Evolutionary conservation across 2,113 vertebrate genomes (phyloP), one percentile per base, ranked within the genome.

Genomic region (Procapra przewalskii): DNA sequence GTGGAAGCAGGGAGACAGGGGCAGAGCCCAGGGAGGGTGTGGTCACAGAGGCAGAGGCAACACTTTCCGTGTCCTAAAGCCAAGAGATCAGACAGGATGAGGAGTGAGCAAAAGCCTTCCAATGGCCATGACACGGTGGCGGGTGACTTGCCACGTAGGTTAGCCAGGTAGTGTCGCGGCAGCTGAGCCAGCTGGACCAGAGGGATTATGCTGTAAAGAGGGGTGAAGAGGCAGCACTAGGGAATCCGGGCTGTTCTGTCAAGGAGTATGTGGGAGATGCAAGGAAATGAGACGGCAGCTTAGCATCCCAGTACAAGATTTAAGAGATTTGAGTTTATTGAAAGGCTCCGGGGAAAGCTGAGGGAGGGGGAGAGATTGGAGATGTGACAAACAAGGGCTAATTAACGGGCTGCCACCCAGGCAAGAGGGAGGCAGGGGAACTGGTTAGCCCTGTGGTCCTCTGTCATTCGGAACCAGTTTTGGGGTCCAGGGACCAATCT

Each of bases 51-150:
- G 16, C 40, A 75, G 36, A 81, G 82, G 23, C 31, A 50, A 7
- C 21, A 3, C 17, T 43, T 84, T 29, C n/a, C 40, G 3, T 43
- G 19, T 50, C 6, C 14, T 43, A n/a, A 54, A 67, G 84, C 17
- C 17, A 23, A 71, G 94, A 83, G 75, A 50, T 50, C 48, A 33
- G 43, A 40, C 64, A 40, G 31, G 17, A 3, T 33, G 6, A 29
- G 84, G 55, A 55, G 33, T 57, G 36, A 79, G 43, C 45, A 27
- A 31, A 55, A 52, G 16, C 43, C 82, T 93, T 48, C 21, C 36
- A 12, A 12, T 0, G 9, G 27, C 64, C 0, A 3, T 29, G 52
- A 19, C 31, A n/a, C 1, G 25, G 52, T n/a, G 54, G 75, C 40
- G 8, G 82, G 19, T 43, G 54, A 55, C 90, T 43, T 48, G 33